Conservation (phyloP, 2,888 invertebrate species). For the Acrobasis suavella region DNA sequence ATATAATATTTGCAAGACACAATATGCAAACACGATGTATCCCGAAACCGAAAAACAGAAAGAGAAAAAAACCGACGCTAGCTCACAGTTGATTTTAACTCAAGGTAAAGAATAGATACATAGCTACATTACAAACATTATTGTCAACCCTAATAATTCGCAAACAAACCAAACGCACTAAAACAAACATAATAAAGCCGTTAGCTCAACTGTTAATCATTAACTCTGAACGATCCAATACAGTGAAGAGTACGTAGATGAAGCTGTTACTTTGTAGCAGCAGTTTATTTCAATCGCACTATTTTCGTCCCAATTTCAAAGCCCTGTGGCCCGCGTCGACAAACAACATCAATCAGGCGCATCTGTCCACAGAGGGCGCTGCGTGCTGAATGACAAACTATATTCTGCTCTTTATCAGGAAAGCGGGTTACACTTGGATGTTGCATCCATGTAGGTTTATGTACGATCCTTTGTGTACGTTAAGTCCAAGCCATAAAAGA, state of each 20-base stretch:
- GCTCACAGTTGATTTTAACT: no score
- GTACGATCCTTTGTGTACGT: no score
- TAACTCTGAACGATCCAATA: not conserved
- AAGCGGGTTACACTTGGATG: not conserved
- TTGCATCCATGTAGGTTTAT: not conserved
- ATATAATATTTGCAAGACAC: no score
- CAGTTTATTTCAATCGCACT: conserved; percentile 16
- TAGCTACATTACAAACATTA: no score
- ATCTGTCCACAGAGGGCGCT: conserved; percentile 21
- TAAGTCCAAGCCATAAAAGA: no score
- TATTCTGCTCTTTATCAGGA: conserved; percentile 3
- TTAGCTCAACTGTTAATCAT: not conserved
- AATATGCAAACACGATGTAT: no score
- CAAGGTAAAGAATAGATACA: no score
- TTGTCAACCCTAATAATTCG: no score
- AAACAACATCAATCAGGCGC: conserved; percentile 26
- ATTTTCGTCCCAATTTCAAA: conserved; percentile 15
- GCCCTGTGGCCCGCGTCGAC: conserved; percentile 11
- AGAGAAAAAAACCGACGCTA: no score
- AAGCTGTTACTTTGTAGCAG: not conserved
- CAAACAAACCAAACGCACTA: not conserved
- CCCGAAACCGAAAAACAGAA: no score
- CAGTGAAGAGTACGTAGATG: not conserved
- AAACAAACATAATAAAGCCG: not conserved
- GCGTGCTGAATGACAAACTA: conserved; percentile 21